phyloP scores from a whole-genome alignment of 2,113 vertebrate genomes.

The Coreoperca whiteheadi region DNA sequence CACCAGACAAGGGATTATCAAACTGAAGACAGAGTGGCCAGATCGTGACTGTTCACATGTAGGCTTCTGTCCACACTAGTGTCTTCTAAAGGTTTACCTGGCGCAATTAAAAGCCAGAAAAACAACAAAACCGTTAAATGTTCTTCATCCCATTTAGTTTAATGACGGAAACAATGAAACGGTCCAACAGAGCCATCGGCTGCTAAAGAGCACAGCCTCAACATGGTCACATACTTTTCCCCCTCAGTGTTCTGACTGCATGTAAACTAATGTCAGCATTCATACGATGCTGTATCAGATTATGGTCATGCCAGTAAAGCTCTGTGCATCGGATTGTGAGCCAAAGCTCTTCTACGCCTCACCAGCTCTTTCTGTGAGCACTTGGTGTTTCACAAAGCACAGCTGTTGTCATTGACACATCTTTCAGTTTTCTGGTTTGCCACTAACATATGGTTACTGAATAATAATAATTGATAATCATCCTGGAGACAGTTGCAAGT shows the following conservation, averaged over 20 bases:
- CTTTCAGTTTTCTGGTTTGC: no score
- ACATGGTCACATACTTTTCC: neutral
- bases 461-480: neutral
- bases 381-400: no score
- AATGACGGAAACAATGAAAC: neutral
- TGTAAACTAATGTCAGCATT: neutral
- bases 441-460: no score
- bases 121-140: neutral
- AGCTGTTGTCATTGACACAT: no score
- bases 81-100: neutral
- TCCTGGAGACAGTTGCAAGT: neutral
- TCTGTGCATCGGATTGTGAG: no score
- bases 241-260: neutral
- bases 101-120: neutral
- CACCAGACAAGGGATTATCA: neutral
- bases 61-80: neutral
- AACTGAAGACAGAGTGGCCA: neutral
- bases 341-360: no score
- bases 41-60: neutral
- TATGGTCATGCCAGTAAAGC: no score
- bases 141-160: no score
- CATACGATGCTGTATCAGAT: neutral
- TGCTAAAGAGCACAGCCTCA: neutral
- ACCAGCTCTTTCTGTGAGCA: no score
- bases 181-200: neutral